Percentiles rank a stretch among this genome's conserved stretches.
phyloP scores from a whole-genome alignment of 1,140 invertebrate genomes.

The honey bee (Apis mellifera) region Amel_HAv3.1 CM009931.2:1363001-1363500 shows the following conservation, averaged over 20 bases:
- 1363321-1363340: slow-evolving; percentile 23
- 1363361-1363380: neutral
- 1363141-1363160: too few species aligned
- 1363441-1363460: slow-evolving; percentile 18
- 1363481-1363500: too few species aligned
- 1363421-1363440: slow-evolving; percentile 27
- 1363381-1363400: slow-evolving; percentile 40
- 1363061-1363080: too few species aligned
- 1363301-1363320: slow-evolving; percentile 25
- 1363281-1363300: slow-evolving; percentile 27
- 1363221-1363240: slow-evolving; percentile 49
- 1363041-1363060: too few species aligned
- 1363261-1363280: slow-evolving; percentile 30
- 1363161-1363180: neutral
- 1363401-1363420: slow-evolving; percentile 14
- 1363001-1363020: too few species aligned
- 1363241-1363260: slow-evolving; percentile 28
- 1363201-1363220: neutral
- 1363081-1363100: too few species aligned
- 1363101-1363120: too few species aligned
- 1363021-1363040: too few species aligned
- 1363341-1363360: slow-evolving; percentile 16
- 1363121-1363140: too few species aligned
- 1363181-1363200: too few species aligned
- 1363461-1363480: too few species aligned